Base-by-base conservation (phyloP, 2,888 invertebrate species). In the Bimastos eiseni region DNA sequence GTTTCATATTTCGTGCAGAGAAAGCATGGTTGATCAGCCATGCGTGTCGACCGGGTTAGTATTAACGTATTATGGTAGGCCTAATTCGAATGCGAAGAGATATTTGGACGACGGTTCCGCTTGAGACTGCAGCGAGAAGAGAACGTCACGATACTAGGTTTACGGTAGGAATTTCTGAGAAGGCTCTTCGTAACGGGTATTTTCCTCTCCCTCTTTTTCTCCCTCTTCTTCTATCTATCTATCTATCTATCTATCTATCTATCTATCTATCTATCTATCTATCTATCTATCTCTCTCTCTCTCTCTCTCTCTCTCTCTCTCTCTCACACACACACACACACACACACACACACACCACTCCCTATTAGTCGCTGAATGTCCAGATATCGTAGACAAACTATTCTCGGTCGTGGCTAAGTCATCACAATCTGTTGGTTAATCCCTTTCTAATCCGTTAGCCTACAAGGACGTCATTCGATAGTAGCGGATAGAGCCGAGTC, bases 1-100 rank as follows among this genome's bases (percentile, higher is more conserved):
- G n/a, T 70, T 70, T 70, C n/a, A n/a, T 70, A 70, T 70, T 70
- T 70, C 70, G 70, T 70, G 70, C 70, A 70, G 70, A 70, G n/a
- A 70, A n/a, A 30, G 70, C 3, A 30, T n/a, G 70, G 70, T 70
- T 70, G 70, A 70, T 30, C 70, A 70, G 70, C 70, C 70, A 70
- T 6, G 70, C n/a, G 70, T 13, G 8, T 70, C 70, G 17, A n/a
- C n/a, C 70, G n/a, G 70, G 70, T 70, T n/a, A 70, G 70, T 8
- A 30, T 70, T n/a, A 13, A 70, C 30, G n/a, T 70, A 70, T 70
- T 70, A n/a, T 70, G 70, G 30, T 70, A 70, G n/a, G n/a, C n/a
- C n/a, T n/a, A 11, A 41, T 70, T 70, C 70, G 5, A 70, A 70
- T 49, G 49, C 49, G 49, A 49, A 17, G 19, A 4, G 24, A 30